phyloP scores from a whole-genome alignment of 2,113 vertebrate genomes.

The Mesoclemmys tuberculata region DNA sequence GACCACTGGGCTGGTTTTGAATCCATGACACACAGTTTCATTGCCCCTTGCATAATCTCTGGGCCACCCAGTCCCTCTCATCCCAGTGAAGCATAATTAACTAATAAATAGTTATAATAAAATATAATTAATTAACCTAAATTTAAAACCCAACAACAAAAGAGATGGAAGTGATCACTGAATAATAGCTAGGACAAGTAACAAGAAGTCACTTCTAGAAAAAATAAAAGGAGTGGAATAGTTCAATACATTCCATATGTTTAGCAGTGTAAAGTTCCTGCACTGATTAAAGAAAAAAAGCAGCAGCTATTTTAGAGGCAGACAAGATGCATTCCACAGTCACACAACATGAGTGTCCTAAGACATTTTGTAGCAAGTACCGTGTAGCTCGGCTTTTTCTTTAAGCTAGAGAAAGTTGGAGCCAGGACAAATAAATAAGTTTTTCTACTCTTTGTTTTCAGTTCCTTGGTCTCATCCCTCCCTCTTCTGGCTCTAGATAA shows the following conservation, averaged over 20 bases:
- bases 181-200: constrained; percentile 35
- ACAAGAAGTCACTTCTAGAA: constrained; percentile 38
- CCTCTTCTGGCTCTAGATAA: neutral
- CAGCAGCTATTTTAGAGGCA: constrained; percentile 32
- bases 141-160: constrained; percentile 22
- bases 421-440: constrained; percentile 37
- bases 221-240: constrained; percentile 2
- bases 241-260: constrained; percentile 37
- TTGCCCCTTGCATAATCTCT: constrained; percentile 40
- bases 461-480: constrained; percentile 26
- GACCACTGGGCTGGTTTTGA: constrained; percentile 1
- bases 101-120: constrained; percentile 53
- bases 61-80: neutral
- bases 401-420: neutral
- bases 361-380: constrained; percentile 54
- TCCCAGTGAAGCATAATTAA: constrained; percentile 40
- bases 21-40: neutral
- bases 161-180: constrained; percentile 23
- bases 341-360: constrained; percentile 40
- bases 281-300: constrained; percentile 39
- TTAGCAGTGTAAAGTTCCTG: neutral
- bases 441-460: constrained; percentile 33
- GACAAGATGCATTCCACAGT: constrained; percentile 69
- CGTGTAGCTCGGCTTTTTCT: neutral
- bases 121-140: constrained; percentile 3